A percentile compares a stretch with the other conserved stretches of the same genome.
Evolutionary conservation across 1,140 invertebrate species (phyloP).

Genomic region (Drosophila bocqueti): DNA sequence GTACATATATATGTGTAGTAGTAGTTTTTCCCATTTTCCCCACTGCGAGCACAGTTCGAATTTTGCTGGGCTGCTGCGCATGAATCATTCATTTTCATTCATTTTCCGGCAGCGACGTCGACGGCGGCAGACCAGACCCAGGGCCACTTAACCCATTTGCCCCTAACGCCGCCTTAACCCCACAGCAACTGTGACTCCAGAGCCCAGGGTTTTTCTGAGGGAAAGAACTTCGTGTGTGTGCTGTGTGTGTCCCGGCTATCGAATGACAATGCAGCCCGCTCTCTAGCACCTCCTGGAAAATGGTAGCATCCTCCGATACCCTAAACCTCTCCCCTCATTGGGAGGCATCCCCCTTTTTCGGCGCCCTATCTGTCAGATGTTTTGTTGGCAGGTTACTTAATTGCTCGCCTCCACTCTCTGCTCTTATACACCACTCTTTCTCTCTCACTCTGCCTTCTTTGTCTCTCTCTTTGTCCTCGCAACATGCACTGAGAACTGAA

Average conservation of each 20-base stretch:
- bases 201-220: not conserved
- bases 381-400: constrained; percentile 84
- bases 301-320: constrained; percentile 39
- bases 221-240: not conserved
- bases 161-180: constrained; percentile 16
- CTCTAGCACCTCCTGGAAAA: constrained; percentile 39
- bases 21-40: constrained; percentile 15
- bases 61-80: constrained; percentile 56
- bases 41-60: not conserved
- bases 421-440: not conserved
- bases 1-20: not conserved
- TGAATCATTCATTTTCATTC: constrained; percentile 77
- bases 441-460: not conserved
- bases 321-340: not conserved
- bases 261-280: constrained; percentile 54
- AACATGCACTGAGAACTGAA: not conserved
- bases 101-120: constrained; percentile 38
- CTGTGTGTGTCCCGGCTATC: constrained; percentile 54
- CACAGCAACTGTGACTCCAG: constrained; percentile 11
- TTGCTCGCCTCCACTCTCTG: constrained; percentile 66
- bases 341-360: not conserved
- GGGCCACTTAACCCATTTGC: constrained; percentile 74
- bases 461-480: not conserved
- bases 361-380: constrained; percentile 63
- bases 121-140: constrained; percentile 37